phyloP scores from a whole-genome alignment of 1,140 invertebrate genomes.

The Drosophila obscura region DNA sequence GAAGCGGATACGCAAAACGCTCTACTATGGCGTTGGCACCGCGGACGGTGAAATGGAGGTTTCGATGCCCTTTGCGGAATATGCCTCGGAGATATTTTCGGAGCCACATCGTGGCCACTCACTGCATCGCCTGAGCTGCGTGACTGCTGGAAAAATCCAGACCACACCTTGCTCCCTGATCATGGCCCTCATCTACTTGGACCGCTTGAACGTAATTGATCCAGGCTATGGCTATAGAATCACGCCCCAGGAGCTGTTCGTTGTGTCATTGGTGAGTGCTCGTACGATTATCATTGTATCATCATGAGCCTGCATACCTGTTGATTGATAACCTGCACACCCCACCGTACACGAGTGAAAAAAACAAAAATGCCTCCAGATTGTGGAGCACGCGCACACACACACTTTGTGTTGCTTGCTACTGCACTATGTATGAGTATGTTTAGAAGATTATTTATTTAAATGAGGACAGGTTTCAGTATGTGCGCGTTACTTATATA shows the following conservation, averaged over 20 bases:
- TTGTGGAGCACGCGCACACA: too few species aligned
- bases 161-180: slow-evolving; percentile 93
- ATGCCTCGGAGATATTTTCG: slow-evolving; percentile 92
- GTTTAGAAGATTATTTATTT: too few species aligned
- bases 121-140: slow-evolving; percentile 91
- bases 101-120: slow-evolving; percentile 88
- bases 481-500: too few species aligned
- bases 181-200: slow-evolving; percentile 93
- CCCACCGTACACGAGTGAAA: not conserved
- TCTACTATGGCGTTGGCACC: slow-evolving; percentile 94
- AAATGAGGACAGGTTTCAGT: too few species aligned
- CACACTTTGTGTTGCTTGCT: too few species aligned
- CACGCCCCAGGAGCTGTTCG: slow-evolving; percentile 94
- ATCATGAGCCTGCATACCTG: slow-evolving; percentile 44
- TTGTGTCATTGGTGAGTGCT: slow-evolving; percentile 93
- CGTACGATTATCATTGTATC: not conserved
- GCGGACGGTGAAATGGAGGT: slow-evolving; percentile 85
- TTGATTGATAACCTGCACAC: slow-evolving; percentile 58
- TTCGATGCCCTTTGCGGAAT: slow-evolving; percentile 85
- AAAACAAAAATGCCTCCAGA: slow-evolving; percentile 22
- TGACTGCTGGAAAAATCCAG: slow-evolving; percentile 92
- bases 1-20: slow-evolving; percentile 91
- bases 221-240: slow-evolving; percentile 92
- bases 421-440: too few species aligned
- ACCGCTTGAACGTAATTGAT: slow-evolving; percentile 91